Percentiles rank a stretch among this genome's conserved stretches.
These are phyloP conservation scores for Rhinopomastus cyanomelas DNA, from an alignment of 2,113 vertebrate species.

Conservation along the genomic window DNA sequence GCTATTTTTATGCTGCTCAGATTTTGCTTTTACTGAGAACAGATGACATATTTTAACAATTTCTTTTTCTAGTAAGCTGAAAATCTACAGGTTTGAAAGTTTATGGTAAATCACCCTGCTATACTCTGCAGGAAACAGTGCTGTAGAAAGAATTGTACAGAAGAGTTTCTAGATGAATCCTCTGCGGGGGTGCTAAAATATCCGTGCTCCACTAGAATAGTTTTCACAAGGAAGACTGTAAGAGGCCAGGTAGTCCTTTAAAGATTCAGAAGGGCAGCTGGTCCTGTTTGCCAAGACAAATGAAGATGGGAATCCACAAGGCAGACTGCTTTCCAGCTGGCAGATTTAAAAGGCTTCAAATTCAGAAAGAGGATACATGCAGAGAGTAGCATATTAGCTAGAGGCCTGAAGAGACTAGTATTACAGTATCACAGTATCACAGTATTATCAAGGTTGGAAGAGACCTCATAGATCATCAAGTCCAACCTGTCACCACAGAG, in stretches of 20 bases:
- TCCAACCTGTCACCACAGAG: too few relatives aligned
- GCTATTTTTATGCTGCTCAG: constrained; percentile 27
- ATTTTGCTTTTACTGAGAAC: constrained; percentile 18
- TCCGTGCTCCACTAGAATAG: not conserved
- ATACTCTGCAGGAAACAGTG: not conserved
- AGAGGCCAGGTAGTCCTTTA: not conserved
- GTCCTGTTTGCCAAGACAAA: not conserved
- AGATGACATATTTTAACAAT: not conserved
- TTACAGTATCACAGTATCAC: too few relatives aligned
- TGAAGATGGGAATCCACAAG: not conserved
- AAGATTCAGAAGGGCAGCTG: not conserved
- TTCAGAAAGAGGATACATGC: not conserved
- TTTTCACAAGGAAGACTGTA: not conserved
- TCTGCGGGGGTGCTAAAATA: not conserved
- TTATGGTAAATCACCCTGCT: not conserved
- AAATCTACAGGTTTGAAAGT: not conserved
- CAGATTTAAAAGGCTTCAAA: not conserved
- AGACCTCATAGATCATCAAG: too few relatives aligned
- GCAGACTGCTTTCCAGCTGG: not conserved
- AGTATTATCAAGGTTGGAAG: too few relatives aligned
- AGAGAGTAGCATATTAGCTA: not conserved
- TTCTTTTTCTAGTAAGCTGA: not conserved
- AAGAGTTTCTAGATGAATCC: not conserved
- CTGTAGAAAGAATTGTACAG: not conserved
- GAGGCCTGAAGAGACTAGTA: not conserved